phyloP scores from a whole-genome alignment of 2,113 vertebrate genomes.

The Sterna hirundo region DNA sequence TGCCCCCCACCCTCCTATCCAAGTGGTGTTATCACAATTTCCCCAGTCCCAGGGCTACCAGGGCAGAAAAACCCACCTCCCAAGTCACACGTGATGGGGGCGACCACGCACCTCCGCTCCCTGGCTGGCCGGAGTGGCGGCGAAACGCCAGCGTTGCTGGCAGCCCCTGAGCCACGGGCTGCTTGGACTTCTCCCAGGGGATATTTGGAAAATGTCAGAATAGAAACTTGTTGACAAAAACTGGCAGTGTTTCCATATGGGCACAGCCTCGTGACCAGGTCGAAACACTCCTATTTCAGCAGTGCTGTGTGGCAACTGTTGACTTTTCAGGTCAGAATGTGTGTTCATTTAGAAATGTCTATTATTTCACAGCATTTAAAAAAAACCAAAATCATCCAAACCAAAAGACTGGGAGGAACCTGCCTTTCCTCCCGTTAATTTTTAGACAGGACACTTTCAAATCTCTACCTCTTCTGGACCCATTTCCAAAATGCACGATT shows the following conservation, averaged over 20 bases:
- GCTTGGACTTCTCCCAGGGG: constrained; percentile 43
- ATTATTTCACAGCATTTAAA: not conserved
- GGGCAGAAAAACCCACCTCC: not conserved
- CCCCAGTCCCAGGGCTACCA: not conserved
- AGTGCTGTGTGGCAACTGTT: not conserved
- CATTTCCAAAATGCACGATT: not conserved
- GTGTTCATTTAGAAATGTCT: not conserved
- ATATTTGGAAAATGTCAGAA: constrained; percentile 48
- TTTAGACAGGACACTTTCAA: not conserved
- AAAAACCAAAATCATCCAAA: not conserved
- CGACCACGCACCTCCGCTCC: not conserved
- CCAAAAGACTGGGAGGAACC: not conserved
- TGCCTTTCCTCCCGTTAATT: not conserved
- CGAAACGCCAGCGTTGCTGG: not conserved
- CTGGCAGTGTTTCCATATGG: not conserved
- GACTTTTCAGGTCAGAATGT: not conserved
- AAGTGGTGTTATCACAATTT: constrained; percentile 2
- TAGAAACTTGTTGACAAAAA: constrained; percentile 59
- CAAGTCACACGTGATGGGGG: not conserved
- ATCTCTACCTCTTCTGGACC: accelerated
- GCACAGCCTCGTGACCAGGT: not conserved
- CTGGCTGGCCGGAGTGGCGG: accelerated
- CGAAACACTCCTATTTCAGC: not conserved
- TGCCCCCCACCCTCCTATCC: not conserved
- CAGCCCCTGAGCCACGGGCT: not conserved